Conservation (phyloP, 2,113 vertebrate genomes). For the Canis aureus region DNA sequence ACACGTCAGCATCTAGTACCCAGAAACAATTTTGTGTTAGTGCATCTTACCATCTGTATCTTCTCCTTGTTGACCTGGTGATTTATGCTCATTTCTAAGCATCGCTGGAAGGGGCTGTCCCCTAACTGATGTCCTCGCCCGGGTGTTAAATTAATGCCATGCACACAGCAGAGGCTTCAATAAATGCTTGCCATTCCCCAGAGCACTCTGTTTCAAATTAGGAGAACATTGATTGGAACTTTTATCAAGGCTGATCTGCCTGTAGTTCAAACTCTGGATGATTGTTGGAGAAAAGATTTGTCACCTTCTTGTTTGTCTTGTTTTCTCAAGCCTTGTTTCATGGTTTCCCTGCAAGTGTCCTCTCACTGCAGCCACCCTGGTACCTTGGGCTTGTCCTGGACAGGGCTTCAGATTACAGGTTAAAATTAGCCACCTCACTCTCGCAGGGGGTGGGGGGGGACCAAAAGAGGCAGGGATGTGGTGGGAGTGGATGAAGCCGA, state of each 20-base stretch:
- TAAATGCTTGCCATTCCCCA: not conserved
- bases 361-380: not conserved
- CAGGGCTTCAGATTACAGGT: slow-evolving; percentile 34
- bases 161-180: not conserved
- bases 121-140: not conserved
- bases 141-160: not conserved
- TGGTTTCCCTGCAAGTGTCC: not conserved
- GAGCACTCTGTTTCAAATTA: not conserved
- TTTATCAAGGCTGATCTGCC: not conserved
- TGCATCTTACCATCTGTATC: not conserved
- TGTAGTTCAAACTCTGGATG: not conserved
- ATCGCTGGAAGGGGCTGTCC: not conserved
- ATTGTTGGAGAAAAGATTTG: not conserved
- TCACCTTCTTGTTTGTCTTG: not conserved
- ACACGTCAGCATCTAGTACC: not conserved
- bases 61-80: not conserved
- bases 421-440: slow-evolving; percentile 47
- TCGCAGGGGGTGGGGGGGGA: too few species aligned
- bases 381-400: not conserved
- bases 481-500: not conserved
- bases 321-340: not conserved
- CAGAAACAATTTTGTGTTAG: not conserved
- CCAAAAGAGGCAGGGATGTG: not conserved
- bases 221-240: not conserved
- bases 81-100: not conserved